Evolutionary conservation across 2,113 vertebrate genomes (phyloP), one percentile per base, ranked within the genome.

Genomic region (Rhinichthys klamathensis): DNA sequence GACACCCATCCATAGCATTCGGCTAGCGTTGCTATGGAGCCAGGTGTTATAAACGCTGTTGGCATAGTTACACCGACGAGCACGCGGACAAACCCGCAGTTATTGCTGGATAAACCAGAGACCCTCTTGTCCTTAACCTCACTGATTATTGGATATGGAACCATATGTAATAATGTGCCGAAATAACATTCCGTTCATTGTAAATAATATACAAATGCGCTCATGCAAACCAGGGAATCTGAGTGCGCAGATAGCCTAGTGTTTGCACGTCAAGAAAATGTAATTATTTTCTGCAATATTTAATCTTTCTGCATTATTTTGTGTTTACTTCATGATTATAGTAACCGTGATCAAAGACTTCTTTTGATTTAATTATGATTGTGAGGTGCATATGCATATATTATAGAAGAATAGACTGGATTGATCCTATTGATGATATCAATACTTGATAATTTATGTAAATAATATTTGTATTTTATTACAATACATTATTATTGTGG

Each of bases 11-110:
- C 54, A 46, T 82, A 63, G 69, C 84, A 44, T 15, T 54, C 84
- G 44, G 73, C 38, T 60, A 88, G 80, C 81, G 87, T 88, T 88
- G 87, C 87, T 88, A 88, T 70, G 87, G 61, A 81, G 81, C 84
- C 76, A 61, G 63, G 74, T 61, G 67, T 72, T 38, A 88, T 88
- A 84, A 84, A 88, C 87, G 81, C 87, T 77, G 87, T 88, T 88
- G 87, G 87, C 87, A 86, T 88, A 88, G 84, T 72, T 88, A 86
- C 87, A 88, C 67, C 80, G 35, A 72, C 21, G 54, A 49, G 21
- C 77, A 63, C 21, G 78, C 5, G 44, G 77, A 85, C 67, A 72
- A 49, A 63, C 30, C 49, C 1, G 60, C 32, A 6, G 25, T 60
- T 70, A 54, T 56, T 15, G 77, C 58, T 30, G 32, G 35, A 65